Evolutionary conservation across 1,140 invertebrate genomes (phyloP).

Genomic region (Drosophila pseudoobscura): DNA sequence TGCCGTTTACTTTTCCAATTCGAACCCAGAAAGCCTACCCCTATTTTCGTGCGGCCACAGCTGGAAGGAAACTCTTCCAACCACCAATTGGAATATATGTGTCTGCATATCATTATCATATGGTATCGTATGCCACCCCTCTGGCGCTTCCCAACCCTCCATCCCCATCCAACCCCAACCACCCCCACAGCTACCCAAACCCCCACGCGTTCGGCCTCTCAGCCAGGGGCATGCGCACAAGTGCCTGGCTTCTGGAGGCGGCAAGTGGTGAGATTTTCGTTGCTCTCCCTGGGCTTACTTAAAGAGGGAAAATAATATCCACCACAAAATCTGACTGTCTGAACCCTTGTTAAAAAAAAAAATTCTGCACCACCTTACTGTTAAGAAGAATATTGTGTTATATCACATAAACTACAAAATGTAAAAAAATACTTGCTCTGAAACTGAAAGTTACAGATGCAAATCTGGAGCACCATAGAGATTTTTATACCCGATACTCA

Average conservation of each 20-base stretch:
- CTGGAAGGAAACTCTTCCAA: conserved; percentile 57
- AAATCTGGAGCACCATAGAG: no score
- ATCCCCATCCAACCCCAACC: conserved; percentile 9
- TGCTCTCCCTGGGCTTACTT: conserved; percentile 18
- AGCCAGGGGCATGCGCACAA: conserved; percentile 66
- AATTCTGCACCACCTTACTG: not conserved
- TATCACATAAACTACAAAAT: no score
- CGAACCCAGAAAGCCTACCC: conserved; percentile 66
- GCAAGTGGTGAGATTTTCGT: conserved; percentile 50
- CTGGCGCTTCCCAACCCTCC: conserved; percentile 1
- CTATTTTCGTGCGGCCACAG: conserved; percentile 55
- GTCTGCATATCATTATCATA: conserved; percentile 76
- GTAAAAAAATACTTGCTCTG: no score
- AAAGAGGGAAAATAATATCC: conserved; percentile 28
- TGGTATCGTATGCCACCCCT: conserved; percentile 59
- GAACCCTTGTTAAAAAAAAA: conserved; percentile 19
- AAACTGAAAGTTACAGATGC: no score
- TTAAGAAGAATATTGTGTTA: no score
- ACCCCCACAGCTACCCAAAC: conserved; percentile 14
- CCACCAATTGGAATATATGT: conserved; percentile 68
- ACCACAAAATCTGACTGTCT: conserved; percentile 8
- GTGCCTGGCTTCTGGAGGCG: conserved; percentile 21
- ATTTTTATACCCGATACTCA: no score
- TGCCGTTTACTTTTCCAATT: conserved; percentile 61
- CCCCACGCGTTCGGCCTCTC: conserved; percentile 13